These are phyloP conservation scores for Mimumesa dahlbomi DNA, from an alignment of 2,888 invertebrate species.

Conservation along the genomic window DNA sequence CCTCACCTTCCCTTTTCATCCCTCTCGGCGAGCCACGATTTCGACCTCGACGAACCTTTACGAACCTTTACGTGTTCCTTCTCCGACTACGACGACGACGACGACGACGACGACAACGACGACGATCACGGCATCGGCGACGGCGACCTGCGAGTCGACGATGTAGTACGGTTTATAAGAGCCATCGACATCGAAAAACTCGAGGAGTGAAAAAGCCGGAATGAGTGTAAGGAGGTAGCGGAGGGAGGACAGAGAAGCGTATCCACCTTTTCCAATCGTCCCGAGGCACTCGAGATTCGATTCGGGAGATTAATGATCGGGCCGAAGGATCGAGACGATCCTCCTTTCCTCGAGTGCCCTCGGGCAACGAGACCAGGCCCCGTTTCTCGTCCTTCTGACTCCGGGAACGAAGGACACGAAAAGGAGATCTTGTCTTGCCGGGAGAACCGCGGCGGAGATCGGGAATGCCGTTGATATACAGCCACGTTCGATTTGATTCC, in stretches of 20 bases:
- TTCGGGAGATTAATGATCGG: constrained; percentile 68
- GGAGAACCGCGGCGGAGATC: constrained; percentile 34
- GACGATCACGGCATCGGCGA: constrained; percentile 10
- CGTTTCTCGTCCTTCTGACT: constrained; percentile 53
- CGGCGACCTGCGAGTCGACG: constrained; percentile 14
- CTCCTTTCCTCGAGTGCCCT: constrained; percentile 39
- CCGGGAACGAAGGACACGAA: constrained; percentile 49
- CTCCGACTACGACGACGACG: constrained; percentile 24
- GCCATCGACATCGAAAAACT: constrained; percentile 34
- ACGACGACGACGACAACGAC: constrained; percentile 19
- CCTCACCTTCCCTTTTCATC: constrained; percentile 48
- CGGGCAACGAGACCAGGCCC: constrained; percentile 56
- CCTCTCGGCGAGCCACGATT: constrained; percentile 54
- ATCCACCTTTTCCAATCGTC: constrained; percentile 65
- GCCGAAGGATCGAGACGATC: constrained; percentile 57
- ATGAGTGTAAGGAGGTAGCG: constrained; percentile 19
- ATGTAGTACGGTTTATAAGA: constrained; percentile 15
- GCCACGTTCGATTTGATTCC: constrained; percentile 47
- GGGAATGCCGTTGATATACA: constrained; percentile 58
- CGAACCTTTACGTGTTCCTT: too few relatives aligned
- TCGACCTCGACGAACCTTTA: constrained; percentile 53
- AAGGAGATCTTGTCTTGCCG: constrained; percentile 55
- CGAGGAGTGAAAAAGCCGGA: constrained; percentile 27
- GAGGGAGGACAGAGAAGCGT: constrained; percentile 28
- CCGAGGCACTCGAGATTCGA: constrained; percentile 67